Conservation (phyloP, 2,888 invertebrate species). For the Argynnis bischoffii region DNA sequence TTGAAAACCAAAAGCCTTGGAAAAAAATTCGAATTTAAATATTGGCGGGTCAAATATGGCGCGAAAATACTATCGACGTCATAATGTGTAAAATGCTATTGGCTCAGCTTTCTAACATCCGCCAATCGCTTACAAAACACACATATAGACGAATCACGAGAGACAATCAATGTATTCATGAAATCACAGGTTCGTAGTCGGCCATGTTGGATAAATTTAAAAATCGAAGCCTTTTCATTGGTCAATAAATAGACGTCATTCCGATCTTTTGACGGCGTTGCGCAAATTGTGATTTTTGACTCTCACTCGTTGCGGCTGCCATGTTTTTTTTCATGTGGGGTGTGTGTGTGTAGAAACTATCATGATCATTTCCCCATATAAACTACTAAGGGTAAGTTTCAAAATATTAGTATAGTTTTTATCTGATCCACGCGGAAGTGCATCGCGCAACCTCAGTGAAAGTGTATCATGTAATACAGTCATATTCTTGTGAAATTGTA, state of each 20-base stretch:
- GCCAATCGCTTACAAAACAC: conserved; percentile 50
- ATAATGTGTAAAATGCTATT: conserved; percentile 49
- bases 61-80: conserved; percentile 49
- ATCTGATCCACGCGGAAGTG: conserved; percentile 63
- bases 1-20: conserved; percentile 1
- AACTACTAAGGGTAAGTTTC: conserved; percentile 73
- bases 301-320: conserved; percentile 83
- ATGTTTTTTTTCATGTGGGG: conserved; percentile 90
- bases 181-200: conserved; percentile 51
- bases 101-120: conserved; percentile 45
- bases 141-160: conserved; percentile 62
- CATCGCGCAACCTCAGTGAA: conserved; percentile 72
- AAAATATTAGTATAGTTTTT: conserved; percentile 49
- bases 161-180: conserved; percentile 50
- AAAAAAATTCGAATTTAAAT: conserved; percentile 44
- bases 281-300: conserved; percentile 77
- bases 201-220: conserved; percentile 70
- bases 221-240: conserved; percentile 63
- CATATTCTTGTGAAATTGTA: conserved; percentile 79
- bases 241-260: conserved; percentile 69
- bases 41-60: conserved; percentile 52
- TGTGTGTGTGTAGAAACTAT: conserved; percentile 76
- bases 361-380: conserved; percentile 76
- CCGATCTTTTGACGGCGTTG: conserved; percentile 74
- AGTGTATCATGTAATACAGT: conserved; percentile 81